Conservation (phyloP, 2,113 vertebrate species). For the Phaetusa simplex region DNA sequence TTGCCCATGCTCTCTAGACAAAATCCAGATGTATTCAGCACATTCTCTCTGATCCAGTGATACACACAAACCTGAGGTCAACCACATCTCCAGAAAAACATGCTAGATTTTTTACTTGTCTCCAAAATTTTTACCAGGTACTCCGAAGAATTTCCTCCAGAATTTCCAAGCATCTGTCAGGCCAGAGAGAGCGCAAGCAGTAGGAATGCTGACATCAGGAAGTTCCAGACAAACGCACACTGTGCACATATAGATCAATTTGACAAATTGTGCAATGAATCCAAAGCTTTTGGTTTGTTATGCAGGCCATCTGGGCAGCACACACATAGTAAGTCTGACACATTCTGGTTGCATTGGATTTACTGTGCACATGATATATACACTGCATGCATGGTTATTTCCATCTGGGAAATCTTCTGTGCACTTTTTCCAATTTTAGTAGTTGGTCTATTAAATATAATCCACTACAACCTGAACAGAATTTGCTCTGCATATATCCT, state of each 20-base stretch:
- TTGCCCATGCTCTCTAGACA: neutral
- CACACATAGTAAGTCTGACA: constrained; percentile 57
- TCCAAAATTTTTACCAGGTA: neutral
- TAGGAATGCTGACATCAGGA: constrained; percentile 38
- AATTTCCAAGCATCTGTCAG: constrained; percentile 47
- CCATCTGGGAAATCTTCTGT: constrained; percentile 63
- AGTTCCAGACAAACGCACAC: constrained; percentile 41
- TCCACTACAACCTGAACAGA: neutral
- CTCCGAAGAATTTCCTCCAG: neutral
- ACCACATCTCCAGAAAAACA: neutral
- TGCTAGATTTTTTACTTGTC: neutral
- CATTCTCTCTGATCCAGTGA: neutral
- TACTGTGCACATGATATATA: constrained; percentile 17
- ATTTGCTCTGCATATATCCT: neutral
- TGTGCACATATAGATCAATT: constrained; percentile 36
- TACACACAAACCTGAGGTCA: neutral
- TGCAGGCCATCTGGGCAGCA: constrained; percentile 68
- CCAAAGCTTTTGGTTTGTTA: constrained; percentile 57
- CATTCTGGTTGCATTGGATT: constrained; percentile 47
- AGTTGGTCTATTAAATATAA: neutral
- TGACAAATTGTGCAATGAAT: constrained; percentile 43
- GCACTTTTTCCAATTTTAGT: constrained; percentile 30
- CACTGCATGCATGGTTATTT: constrained; percentile 36
- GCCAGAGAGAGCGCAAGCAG: neutral
- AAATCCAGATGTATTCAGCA: neutral